A percentile compares a stretch with the other conserved stretches of the same genome.
phyloP scores from a whole-genome alignment of 2,888 invertebrate species.

The Erannis defoliaria region DNA sequence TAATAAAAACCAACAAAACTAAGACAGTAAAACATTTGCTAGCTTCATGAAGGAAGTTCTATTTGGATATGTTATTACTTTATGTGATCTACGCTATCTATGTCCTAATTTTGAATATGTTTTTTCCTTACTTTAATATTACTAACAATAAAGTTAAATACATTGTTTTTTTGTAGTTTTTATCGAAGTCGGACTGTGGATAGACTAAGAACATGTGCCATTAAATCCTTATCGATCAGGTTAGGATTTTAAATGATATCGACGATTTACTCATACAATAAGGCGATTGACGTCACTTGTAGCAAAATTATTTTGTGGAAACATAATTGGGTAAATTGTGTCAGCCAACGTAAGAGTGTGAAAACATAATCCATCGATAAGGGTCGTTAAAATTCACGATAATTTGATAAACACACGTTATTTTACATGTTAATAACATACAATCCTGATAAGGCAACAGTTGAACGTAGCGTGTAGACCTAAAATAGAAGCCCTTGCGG shows the following conservation, averaged over 20 bases:
- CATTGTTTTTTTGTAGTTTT: too few relatives aligned
- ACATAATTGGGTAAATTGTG: conserved; percentile 6
- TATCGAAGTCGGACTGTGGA: neutral
- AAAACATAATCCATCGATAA: conserved; percentile 37
- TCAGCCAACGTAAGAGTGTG: conserved; percentile 18
- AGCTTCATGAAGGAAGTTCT: neutral
- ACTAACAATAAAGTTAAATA: too few relatives aligned
- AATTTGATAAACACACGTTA: conserved; percentile 31
- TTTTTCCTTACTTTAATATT: too few relatives aligned
- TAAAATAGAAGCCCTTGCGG: conserved; percentile 28
- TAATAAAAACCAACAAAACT: neutral
- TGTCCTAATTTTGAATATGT: neutral
- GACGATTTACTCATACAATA: neutral
- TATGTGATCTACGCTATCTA: neutral
- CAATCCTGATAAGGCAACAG: conserved; percentile 20
- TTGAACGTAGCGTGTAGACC: conserved; percentile 11
- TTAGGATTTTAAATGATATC: too few relatives aligned
- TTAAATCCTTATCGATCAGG: neutral
- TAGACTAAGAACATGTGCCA: neutral
- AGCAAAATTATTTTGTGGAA: neutral
- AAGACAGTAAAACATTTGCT: neutral
- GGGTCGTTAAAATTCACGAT: conserved; percentile 40
- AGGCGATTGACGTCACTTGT: neutral
- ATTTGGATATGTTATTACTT: neutral
- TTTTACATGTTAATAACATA: conserved; percentile 25